phyloP scores from a whole-genome alignment of 2,888 invertebrate genomes.

The Folsomia candida region DNA sequence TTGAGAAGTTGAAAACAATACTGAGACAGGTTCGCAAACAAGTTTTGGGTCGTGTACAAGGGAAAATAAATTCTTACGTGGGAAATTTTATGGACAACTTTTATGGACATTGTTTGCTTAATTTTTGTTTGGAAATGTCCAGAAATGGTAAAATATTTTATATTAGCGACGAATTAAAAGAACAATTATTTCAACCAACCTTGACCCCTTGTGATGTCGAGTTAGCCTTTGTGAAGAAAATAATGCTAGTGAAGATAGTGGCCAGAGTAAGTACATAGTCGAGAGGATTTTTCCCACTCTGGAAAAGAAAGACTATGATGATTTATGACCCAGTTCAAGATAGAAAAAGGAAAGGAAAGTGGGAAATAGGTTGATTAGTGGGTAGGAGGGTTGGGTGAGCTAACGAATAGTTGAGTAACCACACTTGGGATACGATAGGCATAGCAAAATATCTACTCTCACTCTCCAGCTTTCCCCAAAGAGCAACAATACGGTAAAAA shows the following conservation, averaged over 20 bases:
- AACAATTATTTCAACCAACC: constrained; percentile 83
- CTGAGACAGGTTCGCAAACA: constrained; percentile 75
- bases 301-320: constrained; percentile 57
- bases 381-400: too few species aligned
- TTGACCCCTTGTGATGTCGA: constrained; percentile 91
- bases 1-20: constrained; percentile 70
- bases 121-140: constrained; percentile 89
- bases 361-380: too few species aligned
- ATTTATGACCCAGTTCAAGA: too few species aligned
- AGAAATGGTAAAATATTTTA: constrained; percentile 68
- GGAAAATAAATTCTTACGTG: constrained; percentile 90
- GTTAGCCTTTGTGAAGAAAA: constrained; percentile 57
- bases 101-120: constrained; percentile 89
- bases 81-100: constrained; percentile 96
- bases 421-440: too few species aligned
- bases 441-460: too few species aligned
- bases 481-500: too few species aligned
- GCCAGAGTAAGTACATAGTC: constrained; percentile 34
- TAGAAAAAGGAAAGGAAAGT: too few species aligned
- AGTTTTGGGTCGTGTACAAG: constrained; percentile 85
- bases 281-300: constrained; percentile 33
- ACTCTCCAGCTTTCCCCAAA: too few species aligned
- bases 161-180: constrained; percentile 67
- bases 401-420: too few species aligned
- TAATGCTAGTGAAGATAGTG: too few species aligned